Percentiles rank a stretch among this genome's conserved stretches.
phyloP scores from a whole-genome alignment of 2,888 invertebrate species.

The Nomada goodeniana region DNA sequence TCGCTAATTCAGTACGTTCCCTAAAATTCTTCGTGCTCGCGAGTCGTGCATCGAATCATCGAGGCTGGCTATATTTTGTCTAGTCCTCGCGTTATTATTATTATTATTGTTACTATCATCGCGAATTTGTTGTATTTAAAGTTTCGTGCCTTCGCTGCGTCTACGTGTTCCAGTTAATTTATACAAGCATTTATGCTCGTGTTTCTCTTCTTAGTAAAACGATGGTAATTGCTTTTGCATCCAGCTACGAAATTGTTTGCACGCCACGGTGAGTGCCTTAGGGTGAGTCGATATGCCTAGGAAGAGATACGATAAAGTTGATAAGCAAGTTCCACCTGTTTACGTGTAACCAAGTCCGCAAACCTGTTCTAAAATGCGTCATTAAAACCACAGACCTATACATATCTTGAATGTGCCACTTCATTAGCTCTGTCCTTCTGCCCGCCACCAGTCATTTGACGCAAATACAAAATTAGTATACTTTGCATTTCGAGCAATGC shows the following conservation, averaged over 20 bases:
- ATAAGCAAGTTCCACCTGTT: neutral
- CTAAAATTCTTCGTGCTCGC: constrained; percentile 12
- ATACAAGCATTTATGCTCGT: no score
- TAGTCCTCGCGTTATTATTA: no score
- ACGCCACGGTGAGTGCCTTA: neutral
- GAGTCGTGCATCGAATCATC: neutral
- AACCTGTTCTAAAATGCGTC: constrained; percentile 1
- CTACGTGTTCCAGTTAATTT: no score
- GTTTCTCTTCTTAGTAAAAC: no score
- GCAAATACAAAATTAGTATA: neutral
- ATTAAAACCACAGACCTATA: neutral
- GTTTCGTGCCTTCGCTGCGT: no score
- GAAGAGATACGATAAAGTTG: neutral
- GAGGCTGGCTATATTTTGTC: neutral
- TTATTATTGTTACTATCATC: no score
- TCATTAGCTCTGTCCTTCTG: neutral
- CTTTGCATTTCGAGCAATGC: neutral
- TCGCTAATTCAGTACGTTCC: constrained; percentile 27
- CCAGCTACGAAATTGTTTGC: no score
- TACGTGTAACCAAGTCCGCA: neutral
- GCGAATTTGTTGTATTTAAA: no score
- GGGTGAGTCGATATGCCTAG: no score
- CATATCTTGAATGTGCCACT: neutral
- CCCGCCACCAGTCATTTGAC: neutral
- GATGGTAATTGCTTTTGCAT: no score